phyloP scores from a whole-genome alignment of 2,888 invertebrate genomes.

The Ennomos erosarius region DNA sequence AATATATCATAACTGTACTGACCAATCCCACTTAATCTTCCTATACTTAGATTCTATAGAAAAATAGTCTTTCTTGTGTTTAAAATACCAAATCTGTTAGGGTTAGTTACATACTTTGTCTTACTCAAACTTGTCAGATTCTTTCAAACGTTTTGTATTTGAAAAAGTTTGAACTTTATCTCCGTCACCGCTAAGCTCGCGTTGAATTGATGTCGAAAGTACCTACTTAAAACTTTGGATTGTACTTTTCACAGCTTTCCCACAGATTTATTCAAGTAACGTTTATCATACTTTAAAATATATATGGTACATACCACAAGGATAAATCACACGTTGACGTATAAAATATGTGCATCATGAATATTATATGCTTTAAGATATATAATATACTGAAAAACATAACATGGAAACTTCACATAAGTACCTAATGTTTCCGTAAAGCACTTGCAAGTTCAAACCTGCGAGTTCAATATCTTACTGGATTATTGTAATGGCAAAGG shows the following conservation, averaged over 20 bases:
- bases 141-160: conserved; percentile 17
- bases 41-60: too few species aligned
- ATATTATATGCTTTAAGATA: too few species aligned
- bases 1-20: too few species aligned
- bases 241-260: conserved; percentile 44
- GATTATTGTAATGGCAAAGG: conserved; percentile 37
- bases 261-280: conserved; percentile 38
- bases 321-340: conserved; percentile 8
- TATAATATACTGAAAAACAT: too few species aligned
- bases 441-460: too few species aligned
- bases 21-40: too few species aligned
- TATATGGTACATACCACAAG: conserved; percentile 21
- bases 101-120: too few species aligned
- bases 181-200: conserved; percentile 45
- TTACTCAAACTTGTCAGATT: conserved; percentile 16
- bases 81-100: too few species aligned
- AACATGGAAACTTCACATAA: too few species aligned
- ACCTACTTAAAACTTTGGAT: conserved; percentile 41
- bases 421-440: conserved; percentile 1
- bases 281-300: conserved; percentile 39
- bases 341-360: neutral
- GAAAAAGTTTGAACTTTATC: conserved; percentile 38
- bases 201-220: conserved; percentile 48
- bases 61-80: too few species aligned
- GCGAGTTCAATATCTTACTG: too few species aligned